Conservation (phyloP, 2,797 vertebrate genomes). For the Urocyon cinereoargenteus region DNA sequence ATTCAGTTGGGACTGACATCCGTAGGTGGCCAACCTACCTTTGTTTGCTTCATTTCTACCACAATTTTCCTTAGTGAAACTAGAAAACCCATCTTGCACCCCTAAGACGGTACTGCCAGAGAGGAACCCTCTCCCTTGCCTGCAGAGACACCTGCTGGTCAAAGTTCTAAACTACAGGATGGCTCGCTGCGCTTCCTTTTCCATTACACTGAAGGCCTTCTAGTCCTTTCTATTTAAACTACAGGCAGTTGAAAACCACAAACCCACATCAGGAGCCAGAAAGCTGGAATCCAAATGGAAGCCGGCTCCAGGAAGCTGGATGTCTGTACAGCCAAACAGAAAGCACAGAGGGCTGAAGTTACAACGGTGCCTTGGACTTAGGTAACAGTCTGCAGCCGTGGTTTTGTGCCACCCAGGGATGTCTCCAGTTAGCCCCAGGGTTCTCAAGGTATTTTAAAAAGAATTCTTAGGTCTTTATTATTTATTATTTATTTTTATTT, state of each 20-base stretch:
- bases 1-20: not conserved
- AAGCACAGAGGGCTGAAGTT: slow-evolving; percentile 37
- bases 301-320: slow-evolving; percentile 50
- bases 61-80: not conserved
- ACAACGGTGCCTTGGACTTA: not conserved
- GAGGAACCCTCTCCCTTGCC: slow-evolving; percentile 63
- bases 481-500: not conserved
- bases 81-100: not conserved
- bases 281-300: slow-evolving; percentile 53
- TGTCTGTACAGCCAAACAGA: slow-evolving; percentile 32
- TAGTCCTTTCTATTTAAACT: slow-evolving; percentile 32
- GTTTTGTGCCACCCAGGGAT: not conserved
- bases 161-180: not conserved
- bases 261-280: slow-evolving; percentile 51
- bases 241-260: slow-evolving; percentile 66
- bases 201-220: not conserved
- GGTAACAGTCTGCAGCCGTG: not conserved
- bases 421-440: not conserved
- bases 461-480: not conserved
- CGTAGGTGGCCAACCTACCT: not conserved
- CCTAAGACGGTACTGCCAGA: not conserved
- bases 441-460: not conserved
- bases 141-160: slow-evolving; percentile 79
- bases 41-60: slow-evolving; percentile 14
- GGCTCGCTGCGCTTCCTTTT: not conserved